A percentile compares a stretch with the other conserved stretches of the same genome.
phyloP scores from a whole-genome alignment of 2,113 vertebrate species.

The Pelecanoides urinatrix region DNA sequence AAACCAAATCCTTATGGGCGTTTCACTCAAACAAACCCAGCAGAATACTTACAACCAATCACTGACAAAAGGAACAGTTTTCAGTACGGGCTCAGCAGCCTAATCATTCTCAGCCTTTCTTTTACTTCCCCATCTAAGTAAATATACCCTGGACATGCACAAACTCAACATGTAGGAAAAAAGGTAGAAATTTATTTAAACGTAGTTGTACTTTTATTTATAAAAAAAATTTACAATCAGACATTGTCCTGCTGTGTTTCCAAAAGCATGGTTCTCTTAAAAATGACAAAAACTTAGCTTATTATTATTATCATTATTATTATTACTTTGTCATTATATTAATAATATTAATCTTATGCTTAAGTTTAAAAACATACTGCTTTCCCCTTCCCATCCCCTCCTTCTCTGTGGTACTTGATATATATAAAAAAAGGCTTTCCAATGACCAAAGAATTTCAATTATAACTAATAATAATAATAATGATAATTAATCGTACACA shows the following conservation, averaged over 20 bases:
- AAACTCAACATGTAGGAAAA: background rate
- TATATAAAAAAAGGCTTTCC: constrained; percentile 29
- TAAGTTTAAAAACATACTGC: constrained; percentile 50
- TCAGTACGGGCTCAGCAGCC: background rate
- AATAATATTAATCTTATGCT: constrained; percentile 78
- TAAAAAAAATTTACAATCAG: constrained; percentile 75
- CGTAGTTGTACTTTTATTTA: constrained; percentile 83
- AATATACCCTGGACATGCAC: background rate
- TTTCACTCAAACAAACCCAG: background rate
- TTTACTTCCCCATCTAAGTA: background rate
- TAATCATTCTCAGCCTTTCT: background rate
- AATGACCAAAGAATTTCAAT: constrained; percentile 7
- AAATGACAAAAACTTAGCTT: constrained; percentile 60
- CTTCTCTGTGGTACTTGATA: constrained; percentile 46
- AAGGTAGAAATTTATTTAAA: constrained; percentile 55
- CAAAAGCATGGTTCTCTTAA: constrained; percentile 64
- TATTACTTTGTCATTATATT: constrained; percentile 74
- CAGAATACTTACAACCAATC: constrained; percentile 28
- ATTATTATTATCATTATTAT: constrained; percentile 64
- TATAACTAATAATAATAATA: constrained; percentile 58
- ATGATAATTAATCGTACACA: constrained; percentile 61
- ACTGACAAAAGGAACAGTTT: background rate
- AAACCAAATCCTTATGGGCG: background rate
- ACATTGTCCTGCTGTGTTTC: constrained; percentile 73
- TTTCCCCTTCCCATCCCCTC: constrained; percentile 17